Conservation (phyloP, 2,113 vertebrate genomes). For the Hyperoodon ampullatus region DNA sequence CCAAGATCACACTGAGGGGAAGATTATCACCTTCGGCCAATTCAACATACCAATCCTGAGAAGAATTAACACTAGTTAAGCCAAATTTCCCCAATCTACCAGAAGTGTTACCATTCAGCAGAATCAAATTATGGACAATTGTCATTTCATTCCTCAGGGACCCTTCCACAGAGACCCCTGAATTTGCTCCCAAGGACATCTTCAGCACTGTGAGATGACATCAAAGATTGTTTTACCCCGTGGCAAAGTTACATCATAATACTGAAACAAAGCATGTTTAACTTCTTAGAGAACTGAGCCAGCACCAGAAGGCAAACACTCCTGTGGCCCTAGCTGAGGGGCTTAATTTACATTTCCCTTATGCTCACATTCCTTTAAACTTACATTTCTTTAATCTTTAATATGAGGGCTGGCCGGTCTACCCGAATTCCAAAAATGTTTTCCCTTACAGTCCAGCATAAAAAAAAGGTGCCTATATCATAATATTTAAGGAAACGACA, state of each 20-base stretch:
- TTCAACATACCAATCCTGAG: neutral
- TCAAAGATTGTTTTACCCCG: neutral
- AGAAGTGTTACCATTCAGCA: neutral
- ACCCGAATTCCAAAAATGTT: neutral
- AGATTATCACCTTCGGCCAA: neutral
- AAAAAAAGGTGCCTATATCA: neutral
- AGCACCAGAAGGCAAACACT: neutral
- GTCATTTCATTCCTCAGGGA: neutral
- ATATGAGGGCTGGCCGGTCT: neutral
- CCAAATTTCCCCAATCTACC: neutral
- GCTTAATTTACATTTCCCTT: neutral
- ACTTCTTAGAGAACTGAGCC: neutral
- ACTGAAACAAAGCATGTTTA: neutral
- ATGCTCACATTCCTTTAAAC: neutral
- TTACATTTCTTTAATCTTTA: neutral
- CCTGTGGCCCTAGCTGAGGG: neutral
- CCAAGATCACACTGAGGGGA: neutral
- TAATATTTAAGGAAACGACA: neutral
- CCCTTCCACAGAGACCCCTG: neutral
- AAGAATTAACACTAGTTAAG: neutral
- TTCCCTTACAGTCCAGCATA: neutral
- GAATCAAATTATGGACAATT: neutral
- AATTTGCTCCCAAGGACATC: neutral
- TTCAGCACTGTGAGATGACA: neutral
- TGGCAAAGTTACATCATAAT: neutral